Base-by-base conservation (phyloP, 2,888 invertebrate species). In the Torymus texanus region DNA sequence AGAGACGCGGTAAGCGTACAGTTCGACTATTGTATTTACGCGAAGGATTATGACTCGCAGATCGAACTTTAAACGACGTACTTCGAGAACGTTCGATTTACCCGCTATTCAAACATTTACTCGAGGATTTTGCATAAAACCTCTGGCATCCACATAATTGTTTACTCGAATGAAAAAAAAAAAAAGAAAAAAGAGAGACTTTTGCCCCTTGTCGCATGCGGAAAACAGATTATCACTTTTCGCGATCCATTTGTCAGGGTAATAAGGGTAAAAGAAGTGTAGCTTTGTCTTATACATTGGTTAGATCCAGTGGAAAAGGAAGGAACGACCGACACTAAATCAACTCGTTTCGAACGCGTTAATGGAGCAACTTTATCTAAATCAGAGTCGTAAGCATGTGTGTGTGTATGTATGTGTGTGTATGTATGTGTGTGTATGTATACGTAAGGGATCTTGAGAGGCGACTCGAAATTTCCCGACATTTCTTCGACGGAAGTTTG, bases 361-460 rank as follows among this genome's bases (percentile, higher is more conserved):
- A 78, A 78, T 67, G 78, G 71, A 41, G 16, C 13, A 78, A 61
- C 55, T 72, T 78, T 73, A 67, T 78, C 58, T 78, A 73, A 78
- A 78, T 78, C 61, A 72, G 67, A 72, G 61, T 16, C 14, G n/a
- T 8, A 56, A 18, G 13, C 62, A 61, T 21, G 18, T 16, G 53
- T 8, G 11, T 13, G n/a, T 3, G 21, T 50, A 0, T 56, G 8
- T 41, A 41, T 8, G 41, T 13, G n/a, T 3, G 21, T 50, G 1
- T 56, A 1, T 41, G 8, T 8, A 8, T 16, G 53, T 8, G 11
- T 13, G n/a, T 3, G 21, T 50, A 0, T 56, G 8, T 41, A 41
- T 8, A n/a, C n/a, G 41, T 29, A 1, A 10, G 62, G 11, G 16
- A 56, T 65, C 67, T 67, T 21, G 29, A 16, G 50, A 29, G 66